phyloP scores from a whole-genome alignment of 2,113 vertebrate genomes.

The Podarcis raffonei region DNA sequence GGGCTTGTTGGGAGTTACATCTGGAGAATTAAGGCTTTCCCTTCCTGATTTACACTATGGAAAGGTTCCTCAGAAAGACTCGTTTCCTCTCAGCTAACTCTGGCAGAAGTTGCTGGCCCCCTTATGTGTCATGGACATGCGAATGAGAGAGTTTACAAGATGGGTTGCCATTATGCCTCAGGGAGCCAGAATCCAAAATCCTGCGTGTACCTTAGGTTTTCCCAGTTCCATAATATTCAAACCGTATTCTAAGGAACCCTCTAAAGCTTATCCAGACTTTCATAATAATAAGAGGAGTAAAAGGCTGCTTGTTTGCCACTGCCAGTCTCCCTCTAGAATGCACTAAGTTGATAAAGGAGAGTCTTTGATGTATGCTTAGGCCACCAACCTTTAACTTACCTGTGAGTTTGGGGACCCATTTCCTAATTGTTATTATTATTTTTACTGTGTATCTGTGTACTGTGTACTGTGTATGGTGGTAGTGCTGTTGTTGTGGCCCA shows the following conservation, averaged over 20 bases:
- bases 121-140: neutral
- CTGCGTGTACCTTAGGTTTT: neutral
- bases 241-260: neutral
- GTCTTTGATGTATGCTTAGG: too few relatives aligned
- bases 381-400: too few relatives aligned
- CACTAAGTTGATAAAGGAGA: neutral
- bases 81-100: neutral
- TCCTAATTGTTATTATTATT: too few relatives aligned
- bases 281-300: neutral
- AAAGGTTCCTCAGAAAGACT: neutral
- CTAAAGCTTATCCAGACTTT: neutral
- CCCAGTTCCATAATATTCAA: neutral
- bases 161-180: neutral
- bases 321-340: neutral
- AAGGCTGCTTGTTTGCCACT: neutral
- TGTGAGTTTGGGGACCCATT: too few relatives aligned
- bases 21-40: too few relatives aligned
- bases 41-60: neutral
- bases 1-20: too few relatives aligned
- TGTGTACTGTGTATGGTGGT: too few relatives aligned
- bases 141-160: neutral
- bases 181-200: neutral
- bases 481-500: too few relatives aligned
- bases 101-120: neutral
- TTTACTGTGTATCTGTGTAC: too few relatives aligned